Evolutionary conservation across 2,888 invertebrate genomes (phyloP), one percentile per base, ranked within the genome.

Genomic region (Limenitis camilla): DNA sequence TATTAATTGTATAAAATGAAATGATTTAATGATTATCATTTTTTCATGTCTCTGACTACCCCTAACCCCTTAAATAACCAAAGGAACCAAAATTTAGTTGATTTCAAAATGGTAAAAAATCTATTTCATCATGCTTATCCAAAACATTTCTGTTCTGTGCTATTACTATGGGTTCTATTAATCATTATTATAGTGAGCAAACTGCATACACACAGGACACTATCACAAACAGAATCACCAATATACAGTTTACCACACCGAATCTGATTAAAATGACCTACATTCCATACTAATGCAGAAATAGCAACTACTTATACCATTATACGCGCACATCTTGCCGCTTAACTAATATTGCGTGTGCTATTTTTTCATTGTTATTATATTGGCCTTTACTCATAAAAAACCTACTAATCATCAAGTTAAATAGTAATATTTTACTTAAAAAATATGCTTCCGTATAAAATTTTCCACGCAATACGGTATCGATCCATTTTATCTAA

Each of bases 241-340:
- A 58, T 54, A 48, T 47, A 40, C 45, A 36, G 40, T 40, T 35
- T 49, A 49, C 29, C 11, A 28, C 32, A 28, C 53, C 28, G 45
- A 40, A 47, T 52, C 50, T 49, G 44, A 59, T 56, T 56, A 56
- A 55, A 49, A 41, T 49, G 55, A 58, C 60, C 60, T 47, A 60
- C 52, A 60, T 60, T 39, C 53, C 47, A 30, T 32, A 33, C 40
- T 52, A 44, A 47, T 39, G 46, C 60, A 48, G 44, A 53, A 50
- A 54, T 55, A 55, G 48, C 33, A 38, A 42, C 35, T 33, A 41
- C 43, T 32, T 11, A 32, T 29, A 27, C 30, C 44, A 36, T 35
- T 40, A 32, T 30, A 19, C 40, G 31, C 30, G 33, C 9, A 47
- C 29, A 48, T 10, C 36, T 32, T 43, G 19, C 30, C 11, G 35